Conservation (phyloP, 2,797 vertebrate genomes). For the Coregonus suidteri region DNA sequence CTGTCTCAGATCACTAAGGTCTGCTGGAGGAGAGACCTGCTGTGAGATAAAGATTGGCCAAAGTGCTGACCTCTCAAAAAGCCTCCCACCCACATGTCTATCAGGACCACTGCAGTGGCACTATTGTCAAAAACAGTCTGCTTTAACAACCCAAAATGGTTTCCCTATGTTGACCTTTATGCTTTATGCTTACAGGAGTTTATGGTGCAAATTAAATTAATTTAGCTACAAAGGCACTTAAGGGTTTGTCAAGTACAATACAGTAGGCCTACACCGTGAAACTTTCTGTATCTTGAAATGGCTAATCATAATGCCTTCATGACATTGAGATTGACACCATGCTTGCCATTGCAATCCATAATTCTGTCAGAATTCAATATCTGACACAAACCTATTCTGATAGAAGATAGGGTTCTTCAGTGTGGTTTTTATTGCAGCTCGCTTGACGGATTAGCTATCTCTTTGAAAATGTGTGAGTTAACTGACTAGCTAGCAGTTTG, state of each 20-base stretch:
- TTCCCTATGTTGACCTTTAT: conserved; percentile 17
- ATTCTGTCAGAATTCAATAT: background rate
- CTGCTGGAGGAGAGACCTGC: conserved; percentile 54
- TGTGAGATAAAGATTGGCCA: conserved; percentile 59
- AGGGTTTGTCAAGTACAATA: background rate
- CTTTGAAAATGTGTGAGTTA: no score
- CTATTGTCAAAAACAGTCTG: conserved; percentile 51
- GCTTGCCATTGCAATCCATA: background rate
- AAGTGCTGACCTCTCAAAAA: conserved; percentile 71
- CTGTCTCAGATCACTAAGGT: conserved; percentile 62
- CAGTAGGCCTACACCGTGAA: background rate
- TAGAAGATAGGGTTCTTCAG: no score
- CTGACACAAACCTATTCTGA: background rate
- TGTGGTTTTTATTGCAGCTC: no score
- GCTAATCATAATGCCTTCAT: background rate
- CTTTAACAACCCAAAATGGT: conserved; percentile 40
- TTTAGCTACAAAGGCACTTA: background rate
- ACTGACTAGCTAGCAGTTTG: background rate
- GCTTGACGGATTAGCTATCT: no score
- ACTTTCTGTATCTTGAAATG: background rate
- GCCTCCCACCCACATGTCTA: conserved; percentile 57
- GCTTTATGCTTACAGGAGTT: background rate
- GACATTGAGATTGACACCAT: background rate
- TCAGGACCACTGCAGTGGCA: conserved; percentile 57
- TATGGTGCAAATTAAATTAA: background rate